Conservation (phyloP, 2,113 vertebrate species). For the Percopsis transmontana region DNA sequence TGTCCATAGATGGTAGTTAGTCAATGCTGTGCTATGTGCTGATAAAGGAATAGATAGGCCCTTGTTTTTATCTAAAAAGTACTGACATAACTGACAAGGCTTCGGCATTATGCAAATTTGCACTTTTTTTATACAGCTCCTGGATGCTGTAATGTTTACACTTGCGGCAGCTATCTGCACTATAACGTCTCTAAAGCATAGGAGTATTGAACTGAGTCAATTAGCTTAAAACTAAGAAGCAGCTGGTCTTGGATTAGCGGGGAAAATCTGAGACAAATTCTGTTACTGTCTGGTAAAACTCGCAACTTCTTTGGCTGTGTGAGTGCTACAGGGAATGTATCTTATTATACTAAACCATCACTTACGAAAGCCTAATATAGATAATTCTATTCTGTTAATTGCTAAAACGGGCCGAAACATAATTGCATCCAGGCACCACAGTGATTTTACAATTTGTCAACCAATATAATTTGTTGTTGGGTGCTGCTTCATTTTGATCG, state of each 20-base stretch:
- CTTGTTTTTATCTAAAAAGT: neutral
- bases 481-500: conserved; percentile 44
- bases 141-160: neutral
- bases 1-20: neutral
- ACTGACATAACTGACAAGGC: neutral
- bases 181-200: neutral
- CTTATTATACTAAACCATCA: no score
- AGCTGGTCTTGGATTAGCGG: neutral
- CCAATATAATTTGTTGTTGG: conserved; percentile 19
- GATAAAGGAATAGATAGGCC: neutral
- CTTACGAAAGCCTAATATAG: no score
- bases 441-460: neutral
- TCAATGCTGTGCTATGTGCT: neutral
- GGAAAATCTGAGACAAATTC: neutral
- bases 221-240: neutral
- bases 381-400: no score
- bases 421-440: neutral
- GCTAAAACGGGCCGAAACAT: neutral
- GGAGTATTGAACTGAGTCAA: neutral
- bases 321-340: no score
- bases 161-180: neutral
- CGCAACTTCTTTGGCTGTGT: no score
- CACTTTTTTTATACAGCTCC: neutral
- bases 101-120: neutral
- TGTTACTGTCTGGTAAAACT: neutral